These are phyloP conservation scores for Pterostichus madidus DNA, from an alignment of 2,888 invertebrate species.

Conservation along the genomic window DNA sequence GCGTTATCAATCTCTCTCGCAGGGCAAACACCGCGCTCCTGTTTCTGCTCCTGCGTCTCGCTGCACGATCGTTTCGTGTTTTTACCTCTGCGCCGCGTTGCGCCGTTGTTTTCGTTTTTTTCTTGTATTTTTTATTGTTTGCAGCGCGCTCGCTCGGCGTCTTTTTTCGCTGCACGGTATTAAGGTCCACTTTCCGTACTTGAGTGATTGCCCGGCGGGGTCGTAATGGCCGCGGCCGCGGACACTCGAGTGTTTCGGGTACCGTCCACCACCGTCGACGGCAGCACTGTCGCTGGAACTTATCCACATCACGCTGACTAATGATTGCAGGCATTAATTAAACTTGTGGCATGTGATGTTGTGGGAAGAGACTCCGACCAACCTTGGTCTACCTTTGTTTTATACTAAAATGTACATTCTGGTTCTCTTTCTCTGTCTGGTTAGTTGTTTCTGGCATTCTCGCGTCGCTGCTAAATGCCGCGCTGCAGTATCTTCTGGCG, in stretches of 20 bases:
- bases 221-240: constrained; percentile 41
- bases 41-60: not conserved
- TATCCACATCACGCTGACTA: constrained; percentile 67
- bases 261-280: constrained; percentile 4
- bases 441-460: not conserved
- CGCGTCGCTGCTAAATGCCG: not conserved
- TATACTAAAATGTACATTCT: constrained; percentile 61
- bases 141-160: constrained; percentile 20
- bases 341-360: constrained; percentile 67
- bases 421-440: constrained; percentile 36
- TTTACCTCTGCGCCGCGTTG: not conserved
- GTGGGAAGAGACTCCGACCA: constrained; percentile 9
- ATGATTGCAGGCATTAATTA: constrained; percentile 67
- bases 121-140: constrained; percentile 61
- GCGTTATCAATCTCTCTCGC: constrained; percentile 32
- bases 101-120: constrained; percentile 50
- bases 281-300: constrained; percentile 60
- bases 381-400: constrained; percentile 56
- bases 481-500: constrained; percentile 1
- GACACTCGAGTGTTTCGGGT: constrained; percentile 14
- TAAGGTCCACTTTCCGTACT: constrained; percentile 63
- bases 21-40: not conserved
- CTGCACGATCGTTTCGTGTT: constrained; percentile 51
- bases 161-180: constrained; percentile 55
- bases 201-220: constrained; percentile 58